Percentiles rank a stretch among this genome's conserved stretches.
Evolutionary conservation across 1,140 invertebrate genomes (phyloP).

Genomic region (Heliconius himera): DNA sequence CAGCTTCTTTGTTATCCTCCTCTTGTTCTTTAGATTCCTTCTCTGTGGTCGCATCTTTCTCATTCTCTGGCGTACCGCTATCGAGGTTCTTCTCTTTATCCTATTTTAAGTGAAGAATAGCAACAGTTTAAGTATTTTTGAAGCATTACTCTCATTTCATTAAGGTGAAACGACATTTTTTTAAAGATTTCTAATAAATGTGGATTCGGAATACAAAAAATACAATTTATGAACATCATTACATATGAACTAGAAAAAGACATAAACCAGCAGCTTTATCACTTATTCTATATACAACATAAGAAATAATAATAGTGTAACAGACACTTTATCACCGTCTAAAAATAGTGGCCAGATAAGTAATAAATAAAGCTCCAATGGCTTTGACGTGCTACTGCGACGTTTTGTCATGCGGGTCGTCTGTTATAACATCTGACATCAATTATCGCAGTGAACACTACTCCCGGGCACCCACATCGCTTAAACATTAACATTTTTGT

Average conservation of each 20-base stretch:
- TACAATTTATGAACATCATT: not conserved
- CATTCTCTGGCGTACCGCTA: constrained; percentile 86
- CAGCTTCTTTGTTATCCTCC: constrained; percentile 57
- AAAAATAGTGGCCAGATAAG: constrained; percentile 29
- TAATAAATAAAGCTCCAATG: constrained; percentile 18
- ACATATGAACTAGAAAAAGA: not conserved
- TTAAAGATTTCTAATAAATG: too few species aligned
- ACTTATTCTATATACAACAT: not conserved
- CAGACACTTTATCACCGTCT: constrained; percentile 25
- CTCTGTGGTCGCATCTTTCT: constrained; percentile 85
- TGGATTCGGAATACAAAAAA: too few species aligned
- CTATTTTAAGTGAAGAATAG: constrained; percentile 52
- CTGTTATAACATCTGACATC: constrained; percentile 22
- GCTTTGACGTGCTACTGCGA: constrained; percentile 18
- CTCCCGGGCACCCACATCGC: constrained; percentile 21
- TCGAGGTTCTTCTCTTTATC: constrained; percentile 84
- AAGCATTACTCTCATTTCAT: too few species aligned
- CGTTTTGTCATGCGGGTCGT: constrained; percentile 26
- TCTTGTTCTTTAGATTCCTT: constrained; percentile 80
- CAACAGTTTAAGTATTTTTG: too few species aligned
- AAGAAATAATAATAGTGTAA: constrained; percentile 15
- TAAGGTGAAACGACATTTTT: too few species aligned
- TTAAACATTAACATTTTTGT: not conserved
- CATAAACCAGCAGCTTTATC: not conserved
- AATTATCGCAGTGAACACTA: constrained; percentile 3